phyloP scores from a whole-genome alignment of 1,140 invertebrate species.

The Drosophila jambulina region DNA sequence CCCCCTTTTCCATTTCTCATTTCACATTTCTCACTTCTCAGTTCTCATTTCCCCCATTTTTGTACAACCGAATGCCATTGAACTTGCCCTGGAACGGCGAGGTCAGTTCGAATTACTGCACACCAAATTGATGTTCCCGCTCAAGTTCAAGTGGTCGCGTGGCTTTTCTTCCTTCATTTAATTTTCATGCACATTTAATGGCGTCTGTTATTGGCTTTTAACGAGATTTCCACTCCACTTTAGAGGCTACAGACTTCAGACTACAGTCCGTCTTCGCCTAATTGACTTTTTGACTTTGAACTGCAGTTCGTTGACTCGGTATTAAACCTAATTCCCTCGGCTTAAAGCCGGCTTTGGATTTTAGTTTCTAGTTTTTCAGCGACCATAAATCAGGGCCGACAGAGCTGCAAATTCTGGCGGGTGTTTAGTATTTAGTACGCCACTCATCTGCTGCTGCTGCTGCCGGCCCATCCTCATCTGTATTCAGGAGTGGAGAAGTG shows the following conservation, averaged over 20 bases:
- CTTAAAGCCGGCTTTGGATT: constrained; percentile 14
- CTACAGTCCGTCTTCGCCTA: constrained; percentile 41
- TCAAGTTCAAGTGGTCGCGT: constrained; percentile 81
- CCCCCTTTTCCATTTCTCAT: constrained; percentile 4
- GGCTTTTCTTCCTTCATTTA: constrained; percentile 66
- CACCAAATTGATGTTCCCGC: constrained; percentile 53
- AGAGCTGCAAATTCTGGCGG: constrained; percentile 41
- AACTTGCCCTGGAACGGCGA: constrained; percentile 65
- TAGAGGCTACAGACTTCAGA: constrained; percentile 28
- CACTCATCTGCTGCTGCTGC: constrained; percentile 33
- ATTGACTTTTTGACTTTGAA: constrained; percentile 83
- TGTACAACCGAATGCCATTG: constrained; percentile 56
- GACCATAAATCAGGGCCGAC: constrained; percentile 58
- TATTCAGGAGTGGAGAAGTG: constrained; percentile 71
- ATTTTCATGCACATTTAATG: constrained; percentile 82
- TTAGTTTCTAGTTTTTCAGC: constrained; percentile 3
- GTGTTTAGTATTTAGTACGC: constrained; percentile 56
- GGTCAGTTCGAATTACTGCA: constrained; percentile 71
- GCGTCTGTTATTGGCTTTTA: constrained; percentile 83
- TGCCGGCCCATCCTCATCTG: constrained; percentile 50
- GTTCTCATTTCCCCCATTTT: constrained; percentile 1
- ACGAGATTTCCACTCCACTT: constrained; percentile 75
- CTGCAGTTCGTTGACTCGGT: constrained; percentile 63
- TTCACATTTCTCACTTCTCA: not conserved
- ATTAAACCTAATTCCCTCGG: constrained; percentile 33